phyloP scores from a whole-genome alignment of 2,797 vertebrate genomes.

The Syncerus caffer region DNA sequence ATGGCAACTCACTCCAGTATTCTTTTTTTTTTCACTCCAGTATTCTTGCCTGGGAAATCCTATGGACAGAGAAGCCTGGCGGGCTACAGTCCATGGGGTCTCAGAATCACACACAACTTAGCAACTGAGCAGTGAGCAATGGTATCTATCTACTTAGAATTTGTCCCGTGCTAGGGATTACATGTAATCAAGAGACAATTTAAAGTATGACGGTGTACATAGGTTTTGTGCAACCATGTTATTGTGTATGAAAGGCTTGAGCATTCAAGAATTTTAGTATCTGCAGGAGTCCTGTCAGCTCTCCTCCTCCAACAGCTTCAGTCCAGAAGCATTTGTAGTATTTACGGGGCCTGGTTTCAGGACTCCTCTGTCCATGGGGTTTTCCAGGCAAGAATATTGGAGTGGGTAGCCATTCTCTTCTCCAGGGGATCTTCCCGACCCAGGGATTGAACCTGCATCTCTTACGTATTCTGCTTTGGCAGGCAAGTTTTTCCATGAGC shows the following conservation, averaged over 20 bases:
- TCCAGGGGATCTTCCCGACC: neutral
- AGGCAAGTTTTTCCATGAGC: neutral
- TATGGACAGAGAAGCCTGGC: neutral
- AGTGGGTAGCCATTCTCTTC: neutral
- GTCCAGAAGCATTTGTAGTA: too few relatives aligned
- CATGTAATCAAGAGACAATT: neutral
- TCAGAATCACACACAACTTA: neutral
- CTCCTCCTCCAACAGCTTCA: too few relatives aligned
- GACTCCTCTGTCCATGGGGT: neutral
- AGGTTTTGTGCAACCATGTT: neutral
- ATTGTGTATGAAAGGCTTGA: neutral
- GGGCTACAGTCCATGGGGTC: neutral
- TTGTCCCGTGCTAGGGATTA: neutral
- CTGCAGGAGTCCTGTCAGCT: neutral
- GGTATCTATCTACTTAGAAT: neutral
- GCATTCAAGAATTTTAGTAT: neutral
- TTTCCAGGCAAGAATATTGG: neutral
- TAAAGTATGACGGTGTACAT: neutral
- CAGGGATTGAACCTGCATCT: neutral
- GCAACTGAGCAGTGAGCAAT: neutral
- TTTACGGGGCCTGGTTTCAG: too few relatives aligned
- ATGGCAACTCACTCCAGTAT: neutral
- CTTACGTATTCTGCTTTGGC: neutral
- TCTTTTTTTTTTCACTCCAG: neutral
- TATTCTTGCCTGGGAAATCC: neutral